These are phyloP conservation scores for Cathartes aura DNA, from an alignment of 2,113 vertebrate genomes.

Conservation along the genomic window DNA sequence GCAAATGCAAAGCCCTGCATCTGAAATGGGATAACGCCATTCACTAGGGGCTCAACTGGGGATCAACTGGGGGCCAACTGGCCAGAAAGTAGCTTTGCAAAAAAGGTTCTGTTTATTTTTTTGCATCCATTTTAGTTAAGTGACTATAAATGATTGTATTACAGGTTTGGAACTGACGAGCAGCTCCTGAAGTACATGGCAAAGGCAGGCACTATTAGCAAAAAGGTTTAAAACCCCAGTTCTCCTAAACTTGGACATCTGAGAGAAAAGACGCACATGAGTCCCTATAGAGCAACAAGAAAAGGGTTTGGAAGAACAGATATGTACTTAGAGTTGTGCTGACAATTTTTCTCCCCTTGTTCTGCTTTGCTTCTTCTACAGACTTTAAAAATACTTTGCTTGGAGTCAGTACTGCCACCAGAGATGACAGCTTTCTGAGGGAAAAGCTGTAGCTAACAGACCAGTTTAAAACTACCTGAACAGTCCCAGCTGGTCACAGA, in stretches of 20 bases:
- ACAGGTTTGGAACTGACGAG: neutral
- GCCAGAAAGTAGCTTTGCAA: neutral
- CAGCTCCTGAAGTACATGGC: neutral
- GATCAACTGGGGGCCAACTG: neutral
- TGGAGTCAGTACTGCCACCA: neutral
- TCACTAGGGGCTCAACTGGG: no score
- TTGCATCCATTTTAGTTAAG: neutral
- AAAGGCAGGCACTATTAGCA: neutral
- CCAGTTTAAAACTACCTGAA: neutral
- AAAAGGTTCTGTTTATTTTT: neutral
- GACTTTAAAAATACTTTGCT: neutral
- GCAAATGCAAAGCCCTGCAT: neutral
- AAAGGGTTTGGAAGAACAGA: neutral
- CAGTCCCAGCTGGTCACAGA: neutral
- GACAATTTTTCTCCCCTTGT: neutral
- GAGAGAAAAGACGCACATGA: neutral
- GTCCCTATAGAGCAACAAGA: neutral
- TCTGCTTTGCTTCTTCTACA: neutral
- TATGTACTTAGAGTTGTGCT: neutral
- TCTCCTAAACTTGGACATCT: neutral
- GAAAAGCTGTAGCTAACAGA: neutral
- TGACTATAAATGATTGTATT: neutral
- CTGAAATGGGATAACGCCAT: neutral
- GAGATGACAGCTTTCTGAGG: neutral
- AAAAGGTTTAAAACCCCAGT: neutral